These are phyloP conservation scores for Popillia japonica DNA, from an alignment of 1,140 invertebrate genomes.

Conservation along the genomic window DNA sequence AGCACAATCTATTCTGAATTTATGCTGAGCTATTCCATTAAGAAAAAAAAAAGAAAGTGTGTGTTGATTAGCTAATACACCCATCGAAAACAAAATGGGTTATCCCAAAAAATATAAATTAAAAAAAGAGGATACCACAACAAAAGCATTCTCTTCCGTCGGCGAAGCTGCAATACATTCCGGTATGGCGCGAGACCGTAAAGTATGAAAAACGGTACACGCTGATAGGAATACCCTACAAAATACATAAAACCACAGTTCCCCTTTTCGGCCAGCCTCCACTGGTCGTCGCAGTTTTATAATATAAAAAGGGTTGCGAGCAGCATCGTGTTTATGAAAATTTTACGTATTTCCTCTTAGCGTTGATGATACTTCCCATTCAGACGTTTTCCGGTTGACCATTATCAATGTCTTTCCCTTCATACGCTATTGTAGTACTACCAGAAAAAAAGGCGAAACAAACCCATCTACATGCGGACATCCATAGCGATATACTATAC, in stretches of 20 bases:
- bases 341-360: neutral
- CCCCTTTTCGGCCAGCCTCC: neutral
- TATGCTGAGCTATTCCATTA: too few species aligned
- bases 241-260: neutral
- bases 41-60: too few species aligned
- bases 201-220: slow-evolving; percentile 5
- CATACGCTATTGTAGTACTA: neutral
- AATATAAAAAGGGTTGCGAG: slow-evolving; percentile 10
- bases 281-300: neutral
- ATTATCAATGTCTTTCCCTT: slow-evolving; percentile 2
- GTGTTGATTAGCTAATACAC: too few species aligned
- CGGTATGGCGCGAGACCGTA: neutral
- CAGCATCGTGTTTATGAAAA: neutral
- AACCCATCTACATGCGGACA: neutral
- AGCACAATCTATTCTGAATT: too few species aligned
- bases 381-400: slow-evolving; percentile 13
- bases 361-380: slow-evolving; percentile 1
- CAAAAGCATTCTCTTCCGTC: neutral
- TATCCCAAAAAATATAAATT: neutral
- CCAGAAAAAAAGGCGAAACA: neutral
- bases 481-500: neutral
- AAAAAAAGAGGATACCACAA: neutral
- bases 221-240: neutral
- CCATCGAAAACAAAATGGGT: too few species aligned
- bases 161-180: neutral